phyloP scores from a whole-genome alignment of 2,797 vertebrate species.

The Tarsius wallacei region DNA sequence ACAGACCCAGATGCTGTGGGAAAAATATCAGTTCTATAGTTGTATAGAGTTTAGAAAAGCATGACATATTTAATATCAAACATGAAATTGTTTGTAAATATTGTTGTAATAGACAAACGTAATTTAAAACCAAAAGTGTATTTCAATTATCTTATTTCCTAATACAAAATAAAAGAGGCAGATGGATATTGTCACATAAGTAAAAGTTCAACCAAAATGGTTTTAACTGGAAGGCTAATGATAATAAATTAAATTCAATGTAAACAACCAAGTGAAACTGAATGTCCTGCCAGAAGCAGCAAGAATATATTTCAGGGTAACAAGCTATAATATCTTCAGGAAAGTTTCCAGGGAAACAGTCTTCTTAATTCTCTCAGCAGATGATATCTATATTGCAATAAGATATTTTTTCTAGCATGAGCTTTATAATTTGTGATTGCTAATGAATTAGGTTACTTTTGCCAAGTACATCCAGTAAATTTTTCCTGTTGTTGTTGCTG shows the following conservation, averaged over 20 bases:
- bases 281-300: conserved; percentile 58
- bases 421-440: not conserved
- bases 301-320: conserved; percentile 65
- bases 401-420: not conserved
- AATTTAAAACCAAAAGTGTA: not conserved
- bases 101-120: not conserved
- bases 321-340: conserved; percentile 55
- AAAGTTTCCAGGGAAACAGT: conserved; percentile 43
- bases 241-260: conserved; percentile 65
- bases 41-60: conserved; percentile 14
- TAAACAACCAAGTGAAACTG: conserved; percentile 69
- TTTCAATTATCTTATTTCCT: conserved; percentile 38
- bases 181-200: conserved; percentile 53
- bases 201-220: conserved; percentile 29
- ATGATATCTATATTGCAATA: not conserved
- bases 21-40: not conserved
- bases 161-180: not conserved
- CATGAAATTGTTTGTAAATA: not conserved
- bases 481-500: not conserved
- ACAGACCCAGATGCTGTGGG: not conserved
- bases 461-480: not conserved
- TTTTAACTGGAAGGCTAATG: conserved; percentile 33
- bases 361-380: conserved; percentile 14
- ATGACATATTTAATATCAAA: conserved; percentile 23
- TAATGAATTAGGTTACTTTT: not conserved